Evolutionary conservation across 2,797 vertebrate species (phyloP).

Genomic region (Syngnathus rostellatus): DNA sequence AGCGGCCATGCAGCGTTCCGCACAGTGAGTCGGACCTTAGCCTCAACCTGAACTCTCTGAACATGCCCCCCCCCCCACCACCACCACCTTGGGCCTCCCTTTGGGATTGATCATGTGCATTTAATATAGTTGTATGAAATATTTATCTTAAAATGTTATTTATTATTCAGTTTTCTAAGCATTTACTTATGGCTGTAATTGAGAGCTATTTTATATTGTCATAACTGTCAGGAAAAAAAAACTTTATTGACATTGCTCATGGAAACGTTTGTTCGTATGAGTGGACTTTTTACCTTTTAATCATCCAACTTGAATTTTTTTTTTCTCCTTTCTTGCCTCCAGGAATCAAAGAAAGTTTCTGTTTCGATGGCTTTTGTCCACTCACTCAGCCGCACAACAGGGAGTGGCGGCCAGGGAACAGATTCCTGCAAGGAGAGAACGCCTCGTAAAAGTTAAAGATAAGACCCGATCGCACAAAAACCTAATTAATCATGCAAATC

Average conservation of each 20-base stretch:
- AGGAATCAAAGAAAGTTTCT: neutral
- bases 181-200: too few relatives aligned
- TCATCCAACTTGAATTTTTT: neutral
- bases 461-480: slow-evolving; percentile 12
- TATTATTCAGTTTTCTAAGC: neutral
- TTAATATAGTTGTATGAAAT: too few relatives aligned
- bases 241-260: neutral
- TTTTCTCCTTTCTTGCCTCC: slow-evolving; percentile 1
- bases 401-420: slow-evolving; percentile 1
- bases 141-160: too few relatives aligned
- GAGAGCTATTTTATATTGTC: neutral
- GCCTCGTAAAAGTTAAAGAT: slow-evolving; percentile 4
- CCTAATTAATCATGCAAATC: slow-evolving; percentile 45
- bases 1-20: slow-evolving; percentile 78
- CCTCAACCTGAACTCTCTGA: slow-evolving; percentile 46
- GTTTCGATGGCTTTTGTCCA: neutral
- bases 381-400: neutral
- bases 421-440: neutral
- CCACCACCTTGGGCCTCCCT: neutral
- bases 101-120: too few relatives aligned
- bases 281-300: neutral
- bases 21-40: slow-evolving; percentile 84
- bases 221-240: neutral
- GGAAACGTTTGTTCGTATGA: neutral
- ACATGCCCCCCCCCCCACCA: slow-evolving; percentile 35